Conservation (phyloP, 2,888 invertebrate species). For the Mechanitis mazaeus region DNA sequence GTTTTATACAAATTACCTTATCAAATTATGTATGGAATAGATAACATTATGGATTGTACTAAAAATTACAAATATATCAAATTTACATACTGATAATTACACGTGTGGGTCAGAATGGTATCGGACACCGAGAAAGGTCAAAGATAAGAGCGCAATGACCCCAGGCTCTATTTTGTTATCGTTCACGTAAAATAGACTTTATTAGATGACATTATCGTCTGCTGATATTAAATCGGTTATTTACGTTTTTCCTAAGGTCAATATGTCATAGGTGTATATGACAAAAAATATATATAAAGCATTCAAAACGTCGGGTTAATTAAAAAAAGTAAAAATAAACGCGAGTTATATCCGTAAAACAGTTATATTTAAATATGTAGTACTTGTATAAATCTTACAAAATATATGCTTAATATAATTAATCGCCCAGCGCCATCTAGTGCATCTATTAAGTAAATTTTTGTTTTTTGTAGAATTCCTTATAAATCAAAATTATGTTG, state of each 20-base stretch:
- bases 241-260: constrained; percentile 5
- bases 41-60: constrained; percentile 2
- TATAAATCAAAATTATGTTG: too few species aligned
- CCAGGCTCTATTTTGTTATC: constrained; percentile 23
- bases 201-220: constrained; percentile 18
- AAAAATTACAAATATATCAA: constrained; percentile 5
- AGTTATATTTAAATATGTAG: too few species aligned
- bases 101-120: constrained; percentile 28
- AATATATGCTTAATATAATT: neutral
- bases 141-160: constrained; percentile 33
- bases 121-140: constrained; percentile 33
- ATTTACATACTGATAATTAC: constrained; percentile 14
- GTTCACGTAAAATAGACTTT: constrained; percentile 19
- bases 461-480: too few species aligned
- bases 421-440: neutral
- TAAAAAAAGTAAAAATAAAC: too few species aligned
- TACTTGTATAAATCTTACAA: neutral
- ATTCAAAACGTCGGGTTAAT: too few species aligned
- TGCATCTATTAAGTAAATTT: neutral
- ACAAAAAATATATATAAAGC: neutral
- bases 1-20: too few species aligned
- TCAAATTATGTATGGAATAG: neutral
- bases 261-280: constrained; percentile 6
- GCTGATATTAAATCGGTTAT: constrained; percentile 6
- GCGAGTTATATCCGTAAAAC: too few species aligned